Percentiles rank a stretch among this genome's conserved stretches.
Evolutionary conservation across 1,140 invertebrate species (phyloP).

Genomic region (Asbolus verrucosus): DNA sequence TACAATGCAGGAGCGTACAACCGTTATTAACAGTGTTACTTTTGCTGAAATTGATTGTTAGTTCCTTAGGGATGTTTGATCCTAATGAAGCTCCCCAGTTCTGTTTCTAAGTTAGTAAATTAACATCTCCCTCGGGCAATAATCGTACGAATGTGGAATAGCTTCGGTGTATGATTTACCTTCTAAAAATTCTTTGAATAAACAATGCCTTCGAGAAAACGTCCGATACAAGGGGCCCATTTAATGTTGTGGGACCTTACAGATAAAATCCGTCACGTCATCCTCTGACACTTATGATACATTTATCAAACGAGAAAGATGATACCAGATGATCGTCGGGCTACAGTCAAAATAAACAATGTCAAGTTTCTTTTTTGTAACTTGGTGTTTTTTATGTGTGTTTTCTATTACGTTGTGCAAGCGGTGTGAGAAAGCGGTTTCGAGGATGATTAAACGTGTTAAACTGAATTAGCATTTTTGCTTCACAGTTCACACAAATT

Average conservation of each 20-base stretch:
- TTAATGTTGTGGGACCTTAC: conserved; percentile 21
- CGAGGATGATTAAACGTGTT: conserved; percentile 32
- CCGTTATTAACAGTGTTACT: too few relatives aligned
- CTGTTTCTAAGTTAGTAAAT: not conserved
- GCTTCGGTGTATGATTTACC: conserved; percentile 18
- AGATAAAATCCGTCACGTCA: conserved; percentile 38
- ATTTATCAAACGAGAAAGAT: conserved; percentile 45
- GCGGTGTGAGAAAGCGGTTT: conserved; percentile 31
- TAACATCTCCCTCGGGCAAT: not conserved
- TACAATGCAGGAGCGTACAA: too few relatives aligned
- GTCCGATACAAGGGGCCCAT: conserved; percentile 36
- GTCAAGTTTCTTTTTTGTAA: conserved; percentile 29
- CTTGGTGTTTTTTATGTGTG: conserved; percentile 9
- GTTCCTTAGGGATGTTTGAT: too few relatives aligned
- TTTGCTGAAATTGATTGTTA: too few relatives aligned
- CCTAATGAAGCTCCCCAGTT: not conserved
- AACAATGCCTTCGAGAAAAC: conserved; percentile 40
- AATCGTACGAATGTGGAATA: not conserved
- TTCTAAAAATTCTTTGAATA: conserved; percentile 41
- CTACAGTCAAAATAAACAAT: conserved; percentile 44
- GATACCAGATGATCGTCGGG: conserved; percentile 21
- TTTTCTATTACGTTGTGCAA: conserved; percentile 28
- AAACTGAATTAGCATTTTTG: conserved; percentile 37
- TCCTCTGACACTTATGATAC: conserved; percentile 44
- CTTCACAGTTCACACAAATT: conserved; percentile 1